phyloP scores from a whole-genome alignment of 2,797 vertebrate species.

The Pachyuromys duprasi region DNA sequence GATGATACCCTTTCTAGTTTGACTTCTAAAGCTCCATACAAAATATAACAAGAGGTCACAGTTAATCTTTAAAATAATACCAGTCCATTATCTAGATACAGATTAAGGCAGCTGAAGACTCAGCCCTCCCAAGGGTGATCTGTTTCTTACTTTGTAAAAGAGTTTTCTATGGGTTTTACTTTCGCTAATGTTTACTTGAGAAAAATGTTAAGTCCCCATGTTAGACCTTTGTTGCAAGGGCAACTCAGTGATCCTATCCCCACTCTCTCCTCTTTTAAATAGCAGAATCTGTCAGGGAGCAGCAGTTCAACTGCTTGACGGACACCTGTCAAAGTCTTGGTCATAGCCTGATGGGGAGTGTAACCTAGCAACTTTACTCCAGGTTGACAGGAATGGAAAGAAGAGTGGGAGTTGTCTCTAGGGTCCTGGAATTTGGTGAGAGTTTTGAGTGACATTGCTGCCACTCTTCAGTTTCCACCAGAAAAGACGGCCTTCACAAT shows the following conservation, averaged over 20 bases:
- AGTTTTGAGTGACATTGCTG: not conserved
- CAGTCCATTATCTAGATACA: slow-evolving; percentile 24
- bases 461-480: not conserved
- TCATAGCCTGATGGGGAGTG: not conserved
- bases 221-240: not conserved
- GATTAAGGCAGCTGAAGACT: not conserved
- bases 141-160: not conserved
- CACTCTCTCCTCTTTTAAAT: not conserved
- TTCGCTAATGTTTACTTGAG: not conserved
- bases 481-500: not conserved
- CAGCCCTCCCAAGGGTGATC: not conserved
- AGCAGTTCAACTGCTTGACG: not conserved
- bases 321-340: not conserved
- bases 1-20: slow-evolving; percentile 14
- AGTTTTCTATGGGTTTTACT: not conserved
- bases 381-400: not conserved
- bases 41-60: slow-evolving; percentile 54
- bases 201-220: not conserved
- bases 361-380: not conserved
- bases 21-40: slow-evolving; percentile 20
- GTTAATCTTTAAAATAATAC: slow-evolving; percentile 48
- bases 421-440: not conserved
- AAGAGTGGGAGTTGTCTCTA: not conserved
- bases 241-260: not conserved
- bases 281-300: not conserved